Base-by-base conservation (phyloP, 2,797 vertebrate species). In the Anabas testudineus region DNA sequence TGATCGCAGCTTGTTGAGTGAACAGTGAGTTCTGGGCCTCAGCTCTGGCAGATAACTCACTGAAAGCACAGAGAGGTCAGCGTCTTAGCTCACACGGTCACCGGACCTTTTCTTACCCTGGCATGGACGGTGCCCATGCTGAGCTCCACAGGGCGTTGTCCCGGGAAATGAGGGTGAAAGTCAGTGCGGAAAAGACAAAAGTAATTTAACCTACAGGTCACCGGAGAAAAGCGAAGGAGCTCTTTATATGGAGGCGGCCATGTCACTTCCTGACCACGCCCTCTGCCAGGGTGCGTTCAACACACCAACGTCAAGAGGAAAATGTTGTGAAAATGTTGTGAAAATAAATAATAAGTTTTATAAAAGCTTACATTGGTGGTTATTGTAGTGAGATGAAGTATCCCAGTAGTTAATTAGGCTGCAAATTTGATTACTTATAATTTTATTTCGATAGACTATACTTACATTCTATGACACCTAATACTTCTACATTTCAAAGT, bases 61-160 rank as follows among this genome's bases (percentile, higher is more conserved):
- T 32, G 19, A 24, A n/a, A 54, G 36, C 60, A 41, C 53, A 39
- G 69, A 91, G 82, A 94, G 94, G 94, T 94, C 93, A 94, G 67
- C 80, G 73, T 82, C 66, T 14, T 0, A 49, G 48, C 62, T 2
- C 10, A 28, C 22, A 1, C 24, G 16, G 9, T 18, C 1, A 4
- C 6, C 10, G 41, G 21, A 54, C 28, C 9, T 3, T 1, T 61
- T 34, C 95, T 96, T 93, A 98, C 97, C 96, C 97, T 91, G 57
- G 97, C 97, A 51, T 99, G 95, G 72, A 98, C 97, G 36, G 95
- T 96, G 78, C 97, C 97, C 97, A 98, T 98, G 84, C 79, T 86
- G 76, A 42, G 70, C 46, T 87, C 62, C 57, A 52, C 51, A 47
- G 84, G 70, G 51, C 52, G 78, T 21, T 51, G 68, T 79, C 76